phyloP scores from a whole-genome alignment of 2,888 invertebrate species.

The Pollenia angustigena region DNA sequence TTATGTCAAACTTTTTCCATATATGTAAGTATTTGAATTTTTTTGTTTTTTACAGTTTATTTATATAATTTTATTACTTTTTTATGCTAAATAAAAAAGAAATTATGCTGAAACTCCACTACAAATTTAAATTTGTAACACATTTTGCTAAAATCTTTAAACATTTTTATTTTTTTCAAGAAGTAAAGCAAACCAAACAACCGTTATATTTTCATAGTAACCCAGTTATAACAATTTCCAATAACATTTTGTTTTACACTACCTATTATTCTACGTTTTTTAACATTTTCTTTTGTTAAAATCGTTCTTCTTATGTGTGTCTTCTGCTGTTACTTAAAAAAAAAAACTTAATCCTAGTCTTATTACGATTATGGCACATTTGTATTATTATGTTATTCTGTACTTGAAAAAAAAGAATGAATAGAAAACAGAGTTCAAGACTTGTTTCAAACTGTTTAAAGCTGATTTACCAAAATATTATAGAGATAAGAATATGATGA shows the following conservation, averaged over 20 bases:
- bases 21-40: too few relatives aligned
- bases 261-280: not conserved
- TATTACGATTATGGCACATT: constrained; percentile 15
- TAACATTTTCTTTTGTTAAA: constrained; percentile 37
- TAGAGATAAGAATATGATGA: too few relatives aligned
- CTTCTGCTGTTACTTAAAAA: not conserved
- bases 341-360: not conserved
- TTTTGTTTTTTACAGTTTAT: too few relatives aligned
- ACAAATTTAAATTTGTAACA: too few relatives aligned
- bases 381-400: not conserved
- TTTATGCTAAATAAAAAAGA: too few relatives aligned
- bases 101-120: too few relatives aligned
- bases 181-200: too few relatives aligned
- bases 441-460: not conserved
- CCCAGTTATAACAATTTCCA: constrained; percentile 44
- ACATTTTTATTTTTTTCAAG: too few relatives aligned
- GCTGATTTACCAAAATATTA: not conserved
- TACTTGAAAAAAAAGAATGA: not conserved
- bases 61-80: too few relatives aligned
- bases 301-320: not conserved
- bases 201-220: constrained; percentile 38
- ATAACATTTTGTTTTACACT: constrained; percentile 6
- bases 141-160: too few relatives aligned
- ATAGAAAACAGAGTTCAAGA: not conserved
- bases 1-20: too few relatives aligned